Conservation (phyloP, 2,797 vertebrate species). For the Pachyuromys duprasi region DNA sequence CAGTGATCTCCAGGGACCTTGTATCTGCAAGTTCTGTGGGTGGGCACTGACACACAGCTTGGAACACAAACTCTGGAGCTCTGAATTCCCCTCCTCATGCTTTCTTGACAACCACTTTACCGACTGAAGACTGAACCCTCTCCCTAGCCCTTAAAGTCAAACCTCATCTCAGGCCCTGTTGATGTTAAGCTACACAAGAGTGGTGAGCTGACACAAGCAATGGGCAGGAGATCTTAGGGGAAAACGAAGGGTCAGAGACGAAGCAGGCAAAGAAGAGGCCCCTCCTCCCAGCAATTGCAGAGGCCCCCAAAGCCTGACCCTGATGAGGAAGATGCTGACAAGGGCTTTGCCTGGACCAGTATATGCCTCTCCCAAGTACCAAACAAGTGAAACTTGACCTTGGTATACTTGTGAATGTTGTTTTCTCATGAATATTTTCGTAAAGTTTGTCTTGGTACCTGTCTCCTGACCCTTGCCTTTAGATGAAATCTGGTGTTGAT, state of each 20-base stretch:
- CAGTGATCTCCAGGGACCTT: too few species aligned
- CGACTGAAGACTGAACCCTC: background rate
- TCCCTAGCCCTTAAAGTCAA: background rate
- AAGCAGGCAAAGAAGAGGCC: background rate
- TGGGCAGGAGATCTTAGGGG: background rate
- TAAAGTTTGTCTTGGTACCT: background rate
- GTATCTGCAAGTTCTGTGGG: background rate
- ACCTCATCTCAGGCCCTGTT: background rate
- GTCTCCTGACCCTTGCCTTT: background rate
- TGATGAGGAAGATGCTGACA: background rate
- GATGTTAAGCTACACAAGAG: background rate
- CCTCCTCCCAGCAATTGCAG: background rate
- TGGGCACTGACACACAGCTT: background rate
- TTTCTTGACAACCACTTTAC: background rate
- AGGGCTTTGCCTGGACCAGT: background rate
- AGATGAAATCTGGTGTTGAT: background rate
- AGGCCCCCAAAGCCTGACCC: background rate
- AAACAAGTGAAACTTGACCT: background rate
- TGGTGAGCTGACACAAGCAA: background rate
- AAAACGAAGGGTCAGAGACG: background rate
- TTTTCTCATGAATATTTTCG: background rate
- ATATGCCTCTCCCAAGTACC: accelerated
- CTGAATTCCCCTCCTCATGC: background rate
- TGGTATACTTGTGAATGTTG: background rate
- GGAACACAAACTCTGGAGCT: background rate